Evolutionary conservation across 2,113 vertebrate genomes (phyloP).

Genomic region (Hyperopisus bebe): DNA sequence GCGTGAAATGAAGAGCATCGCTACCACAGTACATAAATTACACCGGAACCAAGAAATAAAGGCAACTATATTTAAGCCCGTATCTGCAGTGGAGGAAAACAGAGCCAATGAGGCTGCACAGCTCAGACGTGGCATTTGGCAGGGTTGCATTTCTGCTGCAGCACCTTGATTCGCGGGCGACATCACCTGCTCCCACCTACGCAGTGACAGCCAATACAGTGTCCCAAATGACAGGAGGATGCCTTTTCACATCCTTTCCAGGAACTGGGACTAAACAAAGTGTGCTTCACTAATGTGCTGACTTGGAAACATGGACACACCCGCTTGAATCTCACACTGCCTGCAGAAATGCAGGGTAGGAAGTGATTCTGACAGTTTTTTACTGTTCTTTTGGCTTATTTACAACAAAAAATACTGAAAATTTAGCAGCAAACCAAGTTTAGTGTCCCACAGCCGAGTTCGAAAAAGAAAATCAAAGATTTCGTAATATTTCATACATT

Average conservation of each 20-base stretch:
- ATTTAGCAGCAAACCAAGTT: background rate
- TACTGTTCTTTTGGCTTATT: background rate
- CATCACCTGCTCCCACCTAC: background rate
- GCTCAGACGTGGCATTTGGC: background rate
- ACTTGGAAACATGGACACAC: background rate
- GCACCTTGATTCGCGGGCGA: background rate
- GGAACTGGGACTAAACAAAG: background rate
- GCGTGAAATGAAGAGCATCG: slow-evolving; percentile 21
- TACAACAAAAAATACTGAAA: background rate
- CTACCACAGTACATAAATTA: slow-evolving; percentile 23
- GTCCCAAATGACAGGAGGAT: background rate
- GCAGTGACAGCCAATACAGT: background rate
- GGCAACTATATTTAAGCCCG: slow-evolving; percentile 19
- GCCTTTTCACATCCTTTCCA: background rate
- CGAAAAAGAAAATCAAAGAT: background rate
- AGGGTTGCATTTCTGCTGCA: background rate
- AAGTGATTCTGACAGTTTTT: background rate
- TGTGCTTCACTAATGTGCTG: background rate
- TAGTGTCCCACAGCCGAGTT: background rate
- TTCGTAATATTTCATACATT: background rate
- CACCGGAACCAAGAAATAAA: slow-evolving; percentile 16
- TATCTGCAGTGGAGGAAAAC: background rate
- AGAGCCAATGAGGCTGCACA: background rate
- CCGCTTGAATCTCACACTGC: background rate
- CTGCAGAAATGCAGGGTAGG: background rate